A percentile compares a stretch with the other conserved stretches of the same genome.
Conservation (phyloP, 2,888 invertebrate species). For the Anticlea derivata region DNA sequence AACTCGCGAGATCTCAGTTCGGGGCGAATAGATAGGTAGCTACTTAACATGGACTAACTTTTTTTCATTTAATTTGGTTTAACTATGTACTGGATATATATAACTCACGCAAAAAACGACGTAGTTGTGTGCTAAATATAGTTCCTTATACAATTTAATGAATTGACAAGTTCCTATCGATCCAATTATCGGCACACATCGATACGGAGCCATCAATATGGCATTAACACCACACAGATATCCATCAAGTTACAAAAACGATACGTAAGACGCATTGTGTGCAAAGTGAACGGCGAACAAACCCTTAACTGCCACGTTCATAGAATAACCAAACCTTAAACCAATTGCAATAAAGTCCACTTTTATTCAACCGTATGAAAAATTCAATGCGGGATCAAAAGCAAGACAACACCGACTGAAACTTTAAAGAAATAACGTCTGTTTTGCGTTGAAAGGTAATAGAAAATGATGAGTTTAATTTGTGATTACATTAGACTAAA, state of each 20-base stretch:
- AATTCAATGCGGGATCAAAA: conserved; percentile 1
- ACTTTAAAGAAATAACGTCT: not conserved
- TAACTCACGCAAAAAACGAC: too few species aligned
- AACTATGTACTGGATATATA: too few species aligned
- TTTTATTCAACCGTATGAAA: not conserved
- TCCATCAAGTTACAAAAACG: conserved; percentile 66
- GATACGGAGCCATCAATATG: conserved; percentile 52
- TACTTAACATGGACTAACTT: too few species aligned
- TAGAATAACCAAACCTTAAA: conserved; percentile 43
- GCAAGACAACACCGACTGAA: conserved; percentile 19
- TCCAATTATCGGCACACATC: conserved; percentile 37
- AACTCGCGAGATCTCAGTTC: too few species aligned
- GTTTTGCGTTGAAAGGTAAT: conserved; percentile 10
- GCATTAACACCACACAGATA: conserved; percentile 59
- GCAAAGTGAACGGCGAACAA: conserved; percentile 51
- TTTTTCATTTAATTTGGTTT: too few species aligned
- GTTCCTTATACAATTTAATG: not conserved
- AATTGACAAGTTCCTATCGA: conserved; percentile 21
- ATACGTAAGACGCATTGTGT: conserved; percentile 67
- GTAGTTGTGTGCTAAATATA: not conserved
- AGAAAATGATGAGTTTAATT: conserved; percentile 32
- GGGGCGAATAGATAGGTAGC: too few species aligned
- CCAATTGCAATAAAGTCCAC: not conserved
- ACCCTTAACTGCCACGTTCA: conserved; percentile 47
- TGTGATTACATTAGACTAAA: not conserved